Evolutionary conservation across 1,140 invertebrate species (phyloP), one percentile per base, ranked within the genome.

Genomic region (Hylaeus anthracinus): DNA sequence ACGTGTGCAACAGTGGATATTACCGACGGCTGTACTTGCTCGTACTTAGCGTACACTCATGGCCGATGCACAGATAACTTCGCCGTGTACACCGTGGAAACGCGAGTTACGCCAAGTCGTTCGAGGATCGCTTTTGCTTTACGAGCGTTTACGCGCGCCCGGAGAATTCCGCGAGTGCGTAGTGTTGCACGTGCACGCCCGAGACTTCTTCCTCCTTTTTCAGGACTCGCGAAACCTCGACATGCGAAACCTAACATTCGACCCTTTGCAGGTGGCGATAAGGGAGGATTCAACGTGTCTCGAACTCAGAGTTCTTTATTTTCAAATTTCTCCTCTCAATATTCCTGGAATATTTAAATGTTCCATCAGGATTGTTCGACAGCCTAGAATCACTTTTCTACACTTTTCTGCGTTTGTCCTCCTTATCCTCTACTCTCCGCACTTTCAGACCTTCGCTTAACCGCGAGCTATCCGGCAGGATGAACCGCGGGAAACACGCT

Each of bases 61-160:
- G 84, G 78, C 64, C 81, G 86, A 88, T 89, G 88, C 88, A 85
- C 84, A 88, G 88, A 89, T 89, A 89, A 86, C 82, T 86, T 82
- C 56, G 26, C 58, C 58, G 74, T 53, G 60, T 74, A 56, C 55
- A 70, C 60, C 53, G 78, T 53, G 67, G 81, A 87, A 85, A 67
- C 79, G 64, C 72, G 84, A 86, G 81, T 89, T 88, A 89, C 86
- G 79, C 78, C 72, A 51, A 80, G 86, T 72, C 70, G 85, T 88
- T 89, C 85, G 86, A 82, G 85, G 74, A 89, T 88, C 88, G 86
- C 82, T 88, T 48, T 87, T 86, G 82, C 84, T 90, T 86, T 87
- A 90, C 82, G 84, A 86, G 63, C 83, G 67, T 83, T 84, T 82
- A 86, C 83, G 76, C 63, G 84, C 82, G 67, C 78, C 43, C 72